These are phyloP conservation scores for Eristalis arbustorum DNA, from an alignment of 2,888 invertebrate species.

Conservation along the genomic window DNA sequence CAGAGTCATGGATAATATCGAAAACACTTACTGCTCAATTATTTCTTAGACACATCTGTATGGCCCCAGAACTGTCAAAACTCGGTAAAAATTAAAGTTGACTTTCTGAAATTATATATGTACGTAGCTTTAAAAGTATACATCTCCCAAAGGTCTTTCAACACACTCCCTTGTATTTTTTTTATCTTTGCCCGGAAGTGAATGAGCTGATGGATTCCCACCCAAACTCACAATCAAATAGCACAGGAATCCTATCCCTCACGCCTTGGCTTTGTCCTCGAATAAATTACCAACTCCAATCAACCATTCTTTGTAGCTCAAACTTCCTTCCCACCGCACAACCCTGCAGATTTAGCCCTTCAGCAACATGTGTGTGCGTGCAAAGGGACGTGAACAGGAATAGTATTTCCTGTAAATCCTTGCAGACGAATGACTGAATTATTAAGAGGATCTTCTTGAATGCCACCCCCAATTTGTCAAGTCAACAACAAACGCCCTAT, in stretches of 20 bases:
- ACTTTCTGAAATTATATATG: too few species aligned
- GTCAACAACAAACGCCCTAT: slow-evolving; percentile 65
- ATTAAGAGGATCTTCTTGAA: slow-evolving; percentile 55
- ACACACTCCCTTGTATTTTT: neutral
- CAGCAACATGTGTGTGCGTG: slow-evolving; percentile 26
- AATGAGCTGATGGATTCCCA: neutral
- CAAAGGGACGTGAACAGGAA: neutral
- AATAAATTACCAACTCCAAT: slow-evolving; percentile 40
- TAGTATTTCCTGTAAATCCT: slow-evolving; percentile 39
- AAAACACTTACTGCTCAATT: too few species aligned
- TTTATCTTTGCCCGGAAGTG: neutral
- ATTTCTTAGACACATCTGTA: neutral
- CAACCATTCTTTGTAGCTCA: slow-evolving; percentile 34
- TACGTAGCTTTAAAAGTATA: neutral
- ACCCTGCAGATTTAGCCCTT: slow-evolving; percentile 33
- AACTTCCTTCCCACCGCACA: neutral
- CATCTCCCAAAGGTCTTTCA: neutral
- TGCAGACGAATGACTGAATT: slow-evolving; percentile 60
- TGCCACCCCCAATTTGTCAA: slow-evolving; percentile 70
- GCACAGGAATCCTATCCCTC: neutral
- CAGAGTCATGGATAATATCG: too few species aligned
- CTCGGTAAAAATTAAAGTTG: neutral
- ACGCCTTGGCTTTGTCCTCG: neutral
- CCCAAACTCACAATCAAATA: neutral
- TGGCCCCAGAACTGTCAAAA: neutral